Evolutionary conservation across 2,888 invertebrate genomes (phyloP).

Genomic region (Isotomurus palustris): DNA sequence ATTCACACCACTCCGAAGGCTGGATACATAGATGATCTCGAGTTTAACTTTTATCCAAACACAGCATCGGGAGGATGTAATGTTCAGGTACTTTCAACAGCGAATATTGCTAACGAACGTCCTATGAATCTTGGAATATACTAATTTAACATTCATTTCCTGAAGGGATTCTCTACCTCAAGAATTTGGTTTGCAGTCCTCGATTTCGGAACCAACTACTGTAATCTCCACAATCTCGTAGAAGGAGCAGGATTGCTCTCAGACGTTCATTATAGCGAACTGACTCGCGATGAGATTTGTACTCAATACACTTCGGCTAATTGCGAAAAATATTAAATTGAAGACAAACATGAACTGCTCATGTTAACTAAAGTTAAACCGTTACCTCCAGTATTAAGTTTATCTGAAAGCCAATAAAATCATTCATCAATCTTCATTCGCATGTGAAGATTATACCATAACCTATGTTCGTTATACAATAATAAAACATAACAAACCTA

Average conservation of each 20-base stretch:
- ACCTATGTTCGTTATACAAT: no score
- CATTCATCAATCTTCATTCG: no score
- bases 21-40: slow-evolving; percentile 47
- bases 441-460: no score
- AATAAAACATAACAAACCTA: no score
- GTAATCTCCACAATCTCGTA: slow-evolving; percentile 48
- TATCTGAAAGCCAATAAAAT: no score
- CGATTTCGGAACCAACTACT: slow-evolving; percentile 48
- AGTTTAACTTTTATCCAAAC: slow-evolving; percentile 44
- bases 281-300: slow-evolving; percentile 47
- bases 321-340: slow-evolving; percentile 48
- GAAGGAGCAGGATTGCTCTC: slow-evolving; percentile 45
- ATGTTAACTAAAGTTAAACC: no score
- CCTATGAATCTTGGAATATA: neutral
- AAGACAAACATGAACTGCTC: no score
- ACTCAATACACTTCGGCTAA: slow-evolving; percentile 48
- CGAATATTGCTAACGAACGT: neutral
- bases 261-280: slow-evolving; percentile 46
- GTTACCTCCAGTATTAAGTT: no score
- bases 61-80: slow-evolving; percentile 43
- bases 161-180: slow-evolving; percentile 47
- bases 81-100: slow-evolving; percentile 41
- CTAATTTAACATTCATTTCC: neutral
- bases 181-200: slow-evolving; percentile 46
- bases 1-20: slow-evolving; percentile 41